Base-by-base conservation (phyloP, 2,113 vertebrate species). In the Leptosomus discolor region DNA sequence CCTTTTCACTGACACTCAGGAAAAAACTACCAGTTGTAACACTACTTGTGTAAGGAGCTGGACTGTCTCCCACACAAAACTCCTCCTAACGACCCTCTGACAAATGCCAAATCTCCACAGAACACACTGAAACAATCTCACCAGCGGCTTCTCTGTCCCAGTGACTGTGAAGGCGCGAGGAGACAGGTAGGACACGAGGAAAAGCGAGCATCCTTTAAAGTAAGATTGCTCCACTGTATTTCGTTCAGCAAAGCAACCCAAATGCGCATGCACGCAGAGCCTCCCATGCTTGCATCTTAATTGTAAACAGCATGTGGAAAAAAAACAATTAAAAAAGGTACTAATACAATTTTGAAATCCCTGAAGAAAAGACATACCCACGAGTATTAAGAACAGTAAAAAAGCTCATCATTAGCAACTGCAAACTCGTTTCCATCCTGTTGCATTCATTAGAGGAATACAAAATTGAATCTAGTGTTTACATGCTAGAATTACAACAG, bases 301-400 rank as follows among this genome's bases (percentile, higher is more conserved):
- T 64, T 94, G 91, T 95, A 95, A 97, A 96, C 95, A 95, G 89
- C 89, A 61, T 2, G 81, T 94, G 95, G 26, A 20, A 69, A 85
- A 67, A 87, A 39, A 82, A 19, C 86, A 70, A 95, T 92, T 95
- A 3, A 32, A 87, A 97, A 97, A 96, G 84, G 94, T 95, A 95
- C 85, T 83, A 94, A 77, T 95, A 95, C 93, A 85, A 43, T 85
- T 95, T 5, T 32, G 84, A 95, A 92, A 95, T 95, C 97, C 95
- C 95, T 96, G 94, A 96, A 96, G 96, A 94, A 89, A 95, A 92
- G 89, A 95, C 94, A 97, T 92, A 95, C 94, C 89, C 95, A 97
- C 65, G 70, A 95, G 95, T 82, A 96, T 95, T 94, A 94, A 91
- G 92, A 96, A 94, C 91, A 87, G 87, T 96, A 95, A 75, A 95